Evolutionary conservation across 2,113 vertebrate genomes (phyloP).

Genomic region (Propithecus coquereli): DNA sequence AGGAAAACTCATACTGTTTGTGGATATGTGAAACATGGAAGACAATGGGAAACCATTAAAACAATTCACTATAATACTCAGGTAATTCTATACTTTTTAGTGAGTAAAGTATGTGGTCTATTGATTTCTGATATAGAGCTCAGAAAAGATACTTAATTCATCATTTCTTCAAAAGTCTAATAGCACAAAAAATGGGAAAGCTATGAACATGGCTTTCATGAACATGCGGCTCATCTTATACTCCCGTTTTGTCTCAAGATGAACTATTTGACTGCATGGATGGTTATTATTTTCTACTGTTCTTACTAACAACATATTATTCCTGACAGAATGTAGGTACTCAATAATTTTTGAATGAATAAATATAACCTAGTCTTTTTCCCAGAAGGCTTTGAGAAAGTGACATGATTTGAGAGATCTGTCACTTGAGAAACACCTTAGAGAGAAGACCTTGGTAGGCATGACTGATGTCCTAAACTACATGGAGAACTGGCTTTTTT

Average conservation of each 20-base stretch:
- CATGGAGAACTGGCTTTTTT: background rate
- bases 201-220: background rate
- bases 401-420: background rate
- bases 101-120: background rate
- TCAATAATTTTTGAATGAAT: background rate
- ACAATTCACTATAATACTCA: background rate
- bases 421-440: background rate
- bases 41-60: background rate
- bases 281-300: background rate
- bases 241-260: background rate
- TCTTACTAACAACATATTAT: background rate
- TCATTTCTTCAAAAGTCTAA: slow-evolving; percentile 14
- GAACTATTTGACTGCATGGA: background rate
- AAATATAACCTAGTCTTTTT: background rate
- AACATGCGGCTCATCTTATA: background rate
- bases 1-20: background rate
- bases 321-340: background rate
- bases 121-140: background rate
- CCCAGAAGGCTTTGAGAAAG: background rate
- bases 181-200: background rate
- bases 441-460: background rate
- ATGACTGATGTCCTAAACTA: background rate
- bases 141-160: background rate
- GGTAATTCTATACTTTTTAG: background rate
- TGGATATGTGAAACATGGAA: background rate